Base-by-base conservation (phyloP, 2,888 invertebrate genomes). In the Pammene aurita region DNA sequence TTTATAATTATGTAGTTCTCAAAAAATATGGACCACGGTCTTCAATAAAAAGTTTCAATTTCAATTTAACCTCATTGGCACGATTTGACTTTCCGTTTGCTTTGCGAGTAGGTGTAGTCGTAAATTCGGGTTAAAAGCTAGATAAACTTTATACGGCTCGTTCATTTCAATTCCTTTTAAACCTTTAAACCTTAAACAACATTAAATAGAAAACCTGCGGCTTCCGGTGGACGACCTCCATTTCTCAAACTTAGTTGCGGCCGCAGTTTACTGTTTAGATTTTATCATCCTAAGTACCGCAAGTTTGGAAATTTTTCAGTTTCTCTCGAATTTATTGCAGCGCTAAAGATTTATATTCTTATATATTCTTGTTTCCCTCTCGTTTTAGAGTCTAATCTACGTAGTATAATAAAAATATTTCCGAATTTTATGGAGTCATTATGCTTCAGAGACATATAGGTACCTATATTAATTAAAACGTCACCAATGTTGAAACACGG, bases 331-430 rank as follows among this genome's bases (percentile, higher is more conserved):
- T 48, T 48, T 61, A 61, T 38, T 34, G 35, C 60, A 18, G 7
- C 46, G 2, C 2, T 54, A 16, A 54, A 54, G 41, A 26, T 60
- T 34, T 60, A 46, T 14, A 42, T 38, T 6, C 6, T 38, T 42
- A 42, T 60, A 34, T 60, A 46, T 34, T 46, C 34, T n/a, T n/a
- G 9, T 7, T 44, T 14, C 34, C 2, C n/a, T 14, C 34, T 16
- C 7, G n/a, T 14, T 9, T 38, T 6, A 9, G n/a, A n/a, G n/a
- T n/a, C n/a, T n/a, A n/a, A n/a, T n/a, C 9, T 13, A 11, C 9
- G 55, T 64, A 55, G 46, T 64, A 64, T 55, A 64, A 64, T 55
- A 55, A 55, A 63, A 64, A 64, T 64, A 38, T 5, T 26, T 26
- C 1, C 4, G 26, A 26, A 26, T 26, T 26, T 26, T 26, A 26